Base-by-base conservation (phyloP, 1,140 invertebrate species). In the Geopemphigus sp. region DNA sequence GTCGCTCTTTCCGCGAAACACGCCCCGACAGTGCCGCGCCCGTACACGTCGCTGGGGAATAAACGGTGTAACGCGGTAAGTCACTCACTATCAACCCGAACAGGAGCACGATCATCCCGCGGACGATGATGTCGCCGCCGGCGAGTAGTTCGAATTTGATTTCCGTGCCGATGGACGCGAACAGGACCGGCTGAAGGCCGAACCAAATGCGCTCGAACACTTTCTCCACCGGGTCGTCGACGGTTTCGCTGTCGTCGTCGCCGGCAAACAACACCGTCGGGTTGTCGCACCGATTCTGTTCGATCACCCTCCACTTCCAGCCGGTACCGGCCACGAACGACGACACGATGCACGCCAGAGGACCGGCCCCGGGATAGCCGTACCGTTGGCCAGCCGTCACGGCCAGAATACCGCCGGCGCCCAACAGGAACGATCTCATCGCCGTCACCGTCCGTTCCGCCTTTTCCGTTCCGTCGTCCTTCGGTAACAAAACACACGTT, bases 101-200 rank as follows among this genome's bases (percentile, higher is more conserved):
- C 5, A 53, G 0, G 0, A 82, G 57, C 2, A 82, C 81, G 5
- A 73, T 17, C 0, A 72, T 11, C 5, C 78, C 81, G 15, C 56
- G 45, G 0, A 50, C 11, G 24, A 82, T 15, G 45, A 45, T 61
- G 26, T 68, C 53, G 0, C 19, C 26, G 8, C 57, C 45, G 11
- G 29, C 22, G 8, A 83, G 74, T 1, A 80, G 57, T 45, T 74
- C 19, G 1, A 83, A 74, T 70, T 83, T 82, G 82, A 92, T 88
- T 85, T 91, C 91, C 78, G 90, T 87, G 45, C 91, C 92, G 83
- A 93, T 93, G 32, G 92, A 85, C 54, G 88, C 88, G 85, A 93
- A 93, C 11, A 92, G 87, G 53, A 92, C 86, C 32, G 91, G 90
- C 85, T 92, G 89, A 74, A 92, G 88, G 59, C 91, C 85, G 80